Evolutionary conservation across 2,888 invertebrate genomes (phyloP).

Genomic region (Drosophila picticornis): DNA sequence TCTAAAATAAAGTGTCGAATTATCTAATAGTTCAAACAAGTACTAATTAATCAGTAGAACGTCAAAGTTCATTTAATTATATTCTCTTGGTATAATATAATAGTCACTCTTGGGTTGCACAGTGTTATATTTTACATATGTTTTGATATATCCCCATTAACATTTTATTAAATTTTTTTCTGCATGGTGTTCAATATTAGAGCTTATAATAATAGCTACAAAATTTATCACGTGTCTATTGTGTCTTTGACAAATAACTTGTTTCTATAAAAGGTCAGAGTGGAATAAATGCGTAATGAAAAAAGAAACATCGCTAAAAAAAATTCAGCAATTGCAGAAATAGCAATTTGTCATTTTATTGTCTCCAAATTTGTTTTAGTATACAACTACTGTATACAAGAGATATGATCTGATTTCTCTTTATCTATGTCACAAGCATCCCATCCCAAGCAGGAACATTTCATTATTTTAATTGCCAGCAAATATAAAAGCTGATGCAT

Average conservation of each 20-base stretch:
- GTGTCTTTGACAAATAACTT: background rate
- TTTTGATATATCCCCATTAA: background rate
- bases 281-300: background rate
- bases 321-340: background rate
- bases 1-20: background rate
- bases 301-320: background rate
- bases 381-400: slow-evolving; percentile 19
- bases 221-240: background rate
- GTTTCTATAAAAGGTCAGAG: background rate
- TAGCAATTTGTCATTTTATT: slow-evolving; percentile 2
- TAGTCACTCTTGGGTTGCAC: background rate
- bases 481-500: slow-evolving; percentile 48
- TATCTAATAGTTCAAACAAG: background rate
- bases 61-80: background rate
- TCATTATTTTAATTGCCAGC: slow-evolving; percentile 53
- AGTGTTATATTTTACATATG: background rate
- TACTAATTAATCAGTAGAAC: background rate
- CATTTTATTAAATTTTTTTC: background rate
- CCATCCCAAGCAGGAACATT: slow-evolving; percentile 25
- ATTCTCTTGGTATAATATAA: background rate
- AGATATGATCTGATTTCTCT: slow-evolving; percentile 40
- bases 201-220: background rate
- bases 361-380: slow-evolving; percentile 7
- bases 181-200: background rate
- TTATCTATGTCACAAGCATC: slow-evolving; percentile 34